These are phyloP conservation scores for Cricetomys ansorgei DNA, from an alignment of 2,113 vertebrate species.

Conservation along the genomic window DNA sequence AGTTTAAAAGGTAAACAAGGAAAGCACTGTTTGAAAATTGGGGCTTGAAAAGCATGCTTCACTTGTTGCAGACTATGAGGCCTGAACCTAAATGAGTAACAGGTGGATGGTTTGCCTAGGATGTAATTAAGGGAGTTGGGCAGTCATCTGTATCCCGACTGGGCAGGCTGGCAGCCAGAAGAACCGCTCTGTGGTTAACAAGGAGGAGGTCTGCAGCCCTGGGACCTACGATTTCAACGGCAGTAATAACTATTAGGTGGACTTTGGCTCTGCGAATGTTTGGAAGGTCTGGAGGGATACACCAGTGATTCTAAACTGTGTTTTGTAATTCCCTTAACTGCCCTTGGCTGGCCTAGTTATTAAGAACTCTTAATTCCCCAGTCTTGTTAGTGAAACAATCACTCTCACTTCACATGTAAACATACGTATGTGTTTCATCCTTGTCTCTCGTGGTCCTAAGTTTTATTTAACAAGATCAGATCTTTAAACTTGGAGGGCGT, in stretches of 20 bases:
- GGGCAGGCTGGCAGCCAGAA: not conserved
- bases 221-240: not conserved
- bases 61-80: not conserved
- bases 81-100: not conserved
- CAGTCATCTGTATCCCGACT: slow-evolving; percentile 51
- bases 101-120: not conserved
- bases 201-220: slow-evolving; percentile 37
- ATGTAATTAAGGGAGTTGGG: slow-evolving; percentile 27
- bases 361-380: slow-evolving; percentile 74
- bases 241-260: slow-evolving; percentile 44
- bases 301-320: slow-evolving; percentile 18
- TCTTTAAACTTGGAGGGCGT: slow-evolving; percentile 68
- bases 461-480: slow-evolving; percentile 74
- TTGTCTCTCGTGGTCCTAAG: slow-evolving; percentile 45
- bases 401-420: slow-evolving; percentile 67
- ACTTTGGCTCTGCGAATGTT: slow-evolving; percentile 44
- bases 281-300: slow-evolving; percentile 34
- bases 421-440: slow-evolving; percentile 55
- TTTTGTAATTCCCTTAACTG: slow-evolving; percentile 56
- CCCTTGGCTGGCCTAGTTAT: slow-evolving; percentile 77
- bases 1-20: not conserved
- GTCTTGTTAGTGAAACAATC: slow-evolving; percentile 72
- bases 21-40: not conserved
- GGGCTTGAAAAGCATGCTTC: not conserved
- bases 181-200: slow-evolving; percentile 38